These are phyloP conservation scores for Pipa parva DNA, from an alignment of 2,113 vertebrate genomes.

Conservation along the genomic window DNA sequence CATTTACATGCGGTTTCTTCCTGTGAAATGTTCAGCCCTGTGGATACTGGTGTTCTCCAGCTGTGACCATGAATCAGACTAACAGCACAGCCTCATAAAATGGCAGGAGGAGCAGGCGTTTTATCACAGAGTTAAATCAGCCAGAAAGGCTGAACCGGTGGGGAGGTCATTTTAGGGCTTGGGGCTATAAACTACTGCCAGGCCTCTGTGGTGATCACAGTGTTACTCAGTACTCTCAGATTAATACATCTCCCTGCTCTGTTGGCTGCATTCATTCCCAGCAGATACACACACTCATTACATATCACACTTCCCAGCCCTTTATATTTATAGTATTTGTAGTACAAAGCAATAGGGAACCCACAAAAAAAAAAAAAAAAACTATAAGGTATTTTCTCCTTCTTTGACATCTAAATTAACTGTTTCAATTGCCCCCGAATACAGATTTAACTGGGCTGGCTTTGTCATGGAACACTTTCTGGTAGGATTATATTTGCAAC, in stretches of 20 bases:
- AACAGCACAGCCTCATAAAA: conserved; percentile 33
- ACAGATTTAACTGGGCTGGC: no score
- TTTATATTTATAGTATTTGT: conserved; percentile 33
- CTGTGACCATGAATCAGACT: conserved; percentile 35
- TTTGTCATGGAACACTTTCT: no score
- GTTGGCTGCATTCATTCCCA: conserved; percentile 9
- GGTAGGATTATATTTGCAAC: no score
- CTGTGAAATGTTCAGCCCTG: conserved; percentile 34
- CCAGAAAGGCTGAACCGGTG: conserved; percentile 34
- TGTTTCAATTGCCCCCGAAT: no score
- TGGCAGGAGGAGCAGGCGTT: conserved; percentile 30
- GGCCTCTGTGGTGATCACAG: conserved; percentile 2
- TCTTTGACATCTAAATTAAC: no score
- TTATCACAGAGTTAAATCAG: conserved; percentile 39
- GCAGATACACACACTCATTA: conserved; percentile 34
- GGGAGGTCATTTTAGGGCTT: conserved; percentile 29
- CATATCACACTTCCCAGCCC: conserved; percentile 19
- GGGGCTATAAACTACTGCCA: conserved; percentile 32
- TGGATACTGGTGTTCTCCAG: conserved; percentile 33
- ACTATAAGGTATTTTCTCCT: no score
- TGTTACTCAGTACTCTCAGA: conserved; percentile 20
- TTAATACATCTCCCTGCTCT: conserved; percentile 23
- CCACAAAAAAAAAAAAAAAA: no score
- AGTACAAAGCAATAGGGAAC: conserved; percentile 5
- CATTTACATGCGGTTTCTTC: conserved; percentile 34